These are phyloP conservation scores for Branchipolynoe longqiensis DNA, from an alignment of 2,888 invertebrate genomes.

Conservation along the genomic window DNA sequence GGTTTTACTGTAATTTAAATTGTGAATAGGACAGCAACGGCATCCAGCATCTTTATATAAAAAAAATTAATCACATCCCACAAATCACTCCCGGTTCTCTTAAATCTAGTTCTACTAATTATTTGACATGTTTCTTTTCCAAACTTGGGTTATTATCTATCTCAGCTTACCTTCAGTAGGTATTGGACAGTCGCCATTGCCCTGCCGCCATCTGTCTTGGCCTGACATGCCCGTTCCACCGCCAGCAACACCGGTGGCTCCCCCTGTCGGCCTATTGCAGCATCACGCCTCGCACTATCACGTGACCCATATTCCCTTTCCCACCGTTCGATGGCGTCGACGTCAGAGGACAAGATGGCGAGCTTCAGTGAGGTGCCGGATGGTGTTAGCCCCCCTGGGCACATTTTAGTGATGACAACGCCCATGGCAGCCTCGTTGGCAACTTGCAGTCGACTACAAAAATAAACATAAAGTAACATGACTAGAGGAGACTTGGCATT, in stretches of 20 bases:
- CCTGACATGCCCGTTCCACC: neutral
- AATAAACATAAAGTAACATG: no score
- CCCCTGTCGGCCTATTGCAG: neutral
- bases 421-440: conserved; percentile 14
- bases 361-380: neutral
- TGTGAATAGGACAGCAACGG: no score
- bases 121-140: no score
- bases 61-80: no score
- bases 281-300: neutral
- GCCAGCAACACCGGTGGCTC: conserved; percentile 33
- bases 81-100: no score
- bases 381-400: neutral
- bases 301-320: neutral
- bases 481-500: no score
- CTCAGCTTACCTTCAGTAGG: neutral
- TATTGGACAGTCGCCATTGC: neutral
- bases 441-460: no score
- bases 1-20: no score
- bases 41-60: no score
- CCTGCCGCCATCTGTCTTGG: neutral
- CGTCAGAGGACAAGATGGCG: neutral
- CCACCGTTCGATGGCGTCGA: neutral
- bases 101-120: no score
- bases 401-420: neutral
- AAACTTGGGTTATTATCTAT: no score